Base-by-base conservation (phyloP, 53 echinoderm and acorn worm species). In the Astropecten irregularis region DNA sequence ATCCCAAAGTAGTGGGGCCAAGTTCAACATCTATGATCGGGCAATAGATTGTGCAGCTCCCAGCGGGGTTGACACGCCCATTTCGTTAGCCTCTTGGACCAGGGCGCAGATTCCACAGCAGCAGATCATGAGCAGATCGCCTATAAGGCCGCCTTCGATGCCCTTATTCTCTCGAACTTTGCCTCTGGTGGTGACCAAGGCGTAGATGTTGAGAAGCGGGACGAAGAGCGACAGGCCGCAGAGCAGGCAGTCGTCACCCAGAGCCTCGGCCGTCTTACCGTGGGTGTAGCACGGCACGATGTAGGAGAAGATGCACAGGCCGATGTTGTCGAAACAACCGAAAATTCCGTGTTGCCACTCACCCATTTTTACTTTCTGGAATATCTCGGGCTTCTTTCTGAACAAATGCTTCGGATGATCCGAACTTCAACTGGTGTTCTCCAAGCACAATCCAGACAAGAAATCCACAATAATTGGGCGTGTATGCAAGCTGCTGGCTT, bases 141-240 rank as follows among this genome's bases (percentile, higher is more conserved):
- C 90, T 9, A 96, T 33, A 4, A 94, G 18, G 35, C 94, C 89
- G 4, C 97, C 97, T 73, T 96, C 97, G 39, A 96, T 96, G 62
- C 97, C 97, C 53, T 96, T 96, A 81, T 91, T 91, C 46, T 91
- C 97, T 53, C 97, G 68, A 9, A 96, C 97, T 86, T 96, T 96
- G 0, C 94, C 94, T 39, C 97, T 64, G 58, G 93, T 93, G 31
- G 90, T 69, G 71, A 89, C n/a, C 52, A 92, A 83, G 85, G 97
- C 97, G 69, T 93, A 96, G 92, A 94, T 77, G 85, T 96, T 93
- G 28, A 96, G 86, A 10, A 96, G 57, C 47, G 97, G 97, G 4
- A 96, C 92, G 20, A 96, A 52, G 16, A 96, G 46, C 26, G 92
- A 49, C 22, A 96, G 81, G 51, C 94, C 97, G 69, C 97, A 96